phyloP scores from a whole-genome alignment of 1,140 invertebrate species.

The Apis cerana region DNA sequence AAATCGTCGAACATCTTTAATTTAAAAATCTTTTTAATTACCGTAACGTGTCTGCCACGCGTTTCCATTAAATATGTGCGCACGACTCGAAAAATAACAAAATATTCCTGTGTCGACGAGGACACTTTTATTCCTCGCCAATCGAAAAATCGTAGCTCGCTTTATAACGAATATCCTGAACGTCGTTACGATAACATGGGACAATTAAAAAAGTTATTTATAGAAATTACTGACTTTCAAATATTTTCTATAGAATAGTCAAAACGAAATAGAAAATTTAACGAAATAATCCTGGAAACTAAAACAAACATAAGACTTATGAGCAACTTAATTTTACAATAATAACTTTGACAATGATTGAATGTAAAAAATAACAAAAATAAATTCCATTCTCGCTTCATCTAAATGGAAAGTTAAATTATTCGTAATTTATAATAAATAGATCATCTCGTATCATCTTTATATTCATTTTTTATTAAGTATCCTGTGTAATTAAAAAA shows the following conservation, averaged over 20 bases:
- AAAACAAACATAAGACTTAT: too few relatives aligned
- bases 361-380: too few relatives aligned
- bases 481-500: too few relatives aligned
- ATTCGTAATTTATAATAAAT: too few relatives aligned
- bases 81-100: neutral
- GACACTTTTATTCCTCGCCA: neutral
- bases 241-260: neutral
- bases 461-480: too few relatives aligned
- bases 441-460: too few relatives aligned
- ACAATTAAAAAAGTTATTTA: slow-evolving; percentile 41
- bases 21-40: slow-evolving; percentile 43
- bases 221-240: neutral
- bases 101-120: neutral
- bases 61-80: neutral
- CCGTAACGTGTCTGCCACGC: neutral
- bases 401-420: too few relatives aligned
- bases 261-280: too few relatives aligned
- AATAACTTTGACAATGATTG: too few relatives aligned
- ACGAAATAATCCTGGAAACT: too few relatives aligned
- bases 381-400: too few relatives aligned
- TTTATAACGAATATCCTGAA: neutral
- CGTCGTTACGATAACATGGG: neutral
- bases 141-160: neutral
- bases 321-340: too few relatives aligned
- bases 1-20: neutral